Conservation (phyloP, 1,140 invertebrate genomes). For the Luehdorfia chinensis region DNA sequence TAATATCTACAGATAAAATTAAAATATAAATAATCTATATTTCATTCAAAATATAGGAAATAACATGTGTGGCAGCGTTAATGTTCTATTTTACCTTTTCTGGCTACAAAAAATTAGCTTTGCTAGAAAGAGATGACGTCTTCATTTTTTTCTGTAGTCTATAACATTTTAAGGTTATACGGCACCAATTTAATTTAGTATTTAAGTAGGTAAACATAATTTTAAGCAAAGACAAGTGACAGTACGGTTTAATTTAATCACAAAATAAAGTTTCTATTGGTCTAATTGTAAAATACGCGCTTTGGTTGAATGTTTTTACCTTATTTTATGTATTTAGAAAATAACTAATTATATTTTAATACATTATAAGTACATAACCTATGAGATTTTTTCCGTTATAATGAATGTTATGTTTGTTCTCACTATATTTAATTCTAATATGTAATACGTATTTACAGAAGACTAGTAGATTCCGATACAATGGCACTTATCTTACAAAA, state of each 20-base stretch:
- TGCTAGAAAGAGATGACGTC: background rate
- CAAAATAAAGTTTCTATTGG: too few relatives aligned
- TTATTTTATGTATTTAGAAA: background rate
- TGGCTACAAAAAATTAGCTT: background rate
- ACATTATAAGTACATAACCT: background rate
- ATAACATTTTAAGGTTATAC: too few relatives aligned
- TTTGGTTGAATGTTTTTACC: conserved; percentile 12
- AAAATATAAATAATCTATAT: too few relatives aligned
- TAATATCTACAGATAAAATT: conserved; percentile 3
- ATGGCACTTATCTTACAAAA: conserved; percentile 32
- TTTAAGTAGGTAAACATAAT: too few relatives aligned
- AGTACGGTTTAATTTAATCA: too few relatives aligned
- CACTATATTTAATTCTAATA: conserved; percentile 4
- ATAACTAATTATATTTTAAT: background rate
- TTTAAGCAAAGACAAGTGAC: too few relatives aligned
- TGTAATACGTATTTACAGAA: conserved; percentile 20
- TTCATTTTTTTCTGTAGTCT: too few relatives aligned
- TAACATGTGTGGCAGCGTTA: too few relatives aligned
- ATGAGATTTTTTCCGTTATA: conserved; percentile 7
- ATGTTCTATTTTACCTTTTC: background rate
- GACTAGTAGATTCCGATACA: conserved; percentile 27
- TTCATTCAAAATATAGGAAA: background rate
- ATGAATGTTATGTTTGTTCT: conserved; percentile 2
- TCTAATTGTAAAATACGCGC: too few relatives aligned
- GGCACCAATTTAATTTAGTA: too few relatives aligned